phyloP scores from a whole-genome alignment of 2,797 vertebrate species.

The Channa striata region DNA sequence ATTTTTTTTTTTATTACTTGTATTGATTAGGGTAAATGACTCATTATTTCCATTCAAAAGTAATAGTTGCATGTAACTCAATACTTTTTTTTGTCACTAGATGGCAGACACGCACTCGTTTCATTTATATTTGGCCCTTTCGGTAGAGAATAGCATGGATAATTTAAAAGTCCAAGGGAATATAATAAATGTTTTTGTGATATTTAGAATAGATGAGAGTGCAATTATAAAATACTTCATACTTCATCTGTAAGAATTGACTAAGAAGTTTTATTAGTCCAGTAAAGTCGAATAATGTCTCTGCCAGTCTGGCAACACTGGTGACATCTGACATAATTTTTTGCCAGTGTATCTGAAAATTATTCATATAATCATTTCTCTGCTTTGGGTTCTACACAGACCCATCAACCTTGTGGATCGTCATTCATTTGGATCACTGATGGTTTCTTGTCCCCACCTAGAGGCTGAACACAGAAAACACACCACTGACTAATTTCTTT shows the following conservation, averaged over 20 bases:
- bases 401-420: not conserved
- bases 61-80: not conserved
- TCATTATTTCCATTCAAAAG: too few relatives aligned
- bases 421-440: not conserved
- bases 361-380: not conserved
- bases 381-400: not conserved
- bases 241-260: not conserved
- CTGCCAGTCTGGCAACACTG: not conserved
- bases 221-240: not conserved
- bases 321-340: not conserved
- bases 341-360: not conserved
- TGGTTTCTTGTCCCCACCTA: constrained; percentile 34
- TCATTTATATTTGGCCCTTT: not conserved
- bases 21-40: not conserved
- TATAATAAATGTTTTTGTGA: not conserved
- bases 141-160: not conserved
- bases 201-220: not conserved
- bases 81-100: constrained; percentile 58
- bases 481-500: constrained; percentile 17
- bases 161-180: not conserved
- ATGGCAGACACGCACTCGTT: constrained; percentile 43
- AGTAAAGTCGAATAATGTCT: not conserved
- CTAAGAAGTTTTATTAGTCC: not conserved
- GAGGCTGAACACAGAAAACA: constrained; percentile 5
- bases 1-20: not conserved